A percentile compares a stretch with the other conserved stretches of the same genome.
Evolutionary conservation across 2,113 vertebrate genomes (phyloP).

Genomic region (Lepus timidus): DNA sequence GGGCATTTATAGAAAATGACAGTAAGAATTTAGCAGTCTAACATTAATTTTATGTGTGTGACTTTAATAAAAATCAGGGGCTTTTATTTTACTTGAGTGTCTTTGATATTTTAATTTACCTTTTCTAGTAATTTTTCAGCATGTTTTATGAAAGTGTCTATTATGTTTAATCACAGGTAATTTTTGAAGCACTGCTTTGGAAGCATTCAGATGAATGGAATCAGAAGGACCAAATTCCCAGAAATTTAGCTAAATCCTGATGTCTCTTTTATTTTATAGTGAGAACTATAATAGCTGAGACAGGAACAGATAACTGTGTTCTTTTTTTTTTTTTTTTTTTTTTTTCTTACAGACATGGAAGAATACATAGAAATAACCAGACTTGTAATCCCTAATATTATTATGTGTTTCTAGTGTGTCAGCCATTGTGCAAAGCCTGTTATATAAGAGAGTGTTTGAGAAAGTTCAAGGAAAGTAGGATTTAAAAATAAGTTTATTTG

Average conservation of each 20-base stretch:
- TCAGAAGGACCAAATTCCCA: conserved; percentile 17
- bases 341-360: neutral
- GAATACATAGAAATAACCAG: conserved; percentile 35
- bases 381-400: neutral
- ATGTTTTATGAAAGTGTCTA: neutral
- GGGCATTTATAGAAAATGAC: neutral
- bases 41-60: neutral
- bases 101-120: conserved; percentile 2
- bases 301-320: neutral
- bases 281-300: neutral
- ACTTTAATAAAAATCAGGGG: neutral
- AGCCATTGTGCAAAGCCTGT: neutral
- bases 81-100: neutral
- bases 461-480: too few species aligned
- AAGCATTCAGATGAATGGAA: neutral
- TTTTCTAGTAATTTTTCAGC: conserved; percentile 46
- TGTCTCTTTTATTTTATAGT: neutral
- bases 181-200: neutral
- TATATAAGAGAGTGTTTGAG: neutral
- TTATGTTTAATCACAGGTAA: neutral
- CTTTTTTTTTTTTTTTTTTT: conserved; percentile 32
- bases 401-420: neutral
- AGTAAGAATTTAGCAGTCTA: conserved; percentile 20
- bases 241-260: neutral
- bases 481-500: too few species aligned